Evolutionary conservation across 1,140 invertebrate species (phyloP), one percentile per base, ranked within the genome.

Genomic region (Platyscapa corneri): DNA sequence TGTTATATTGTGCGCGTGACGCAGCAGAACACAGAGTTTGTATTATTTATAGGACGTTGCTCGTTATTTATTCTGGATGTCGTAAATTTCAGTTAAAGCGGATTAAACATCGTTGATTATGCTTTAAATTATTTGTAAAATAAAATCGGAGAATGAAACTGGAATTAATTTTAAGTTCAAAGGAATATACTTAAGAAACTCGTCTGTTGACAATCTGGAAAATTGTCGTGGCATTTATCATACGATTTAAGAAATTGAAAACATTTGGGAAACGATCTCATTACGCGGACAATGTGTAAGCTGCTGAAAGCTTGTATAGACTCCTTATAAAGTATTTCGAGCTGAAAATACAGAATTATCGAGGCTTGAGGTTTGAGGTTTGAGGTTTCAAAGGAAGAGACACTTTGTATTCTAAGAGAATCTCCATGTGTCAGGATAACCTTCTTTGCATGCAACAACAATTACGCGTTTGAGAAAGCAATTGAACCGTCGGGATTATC

Each of bases 221-320:
- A 23, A 32, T 23, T 39, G 5, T 72, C 3, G 10, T 39, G 67
- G 0, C 23, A 72, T 72, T 72, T 27, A 39, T n/a, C 70, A 14
- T 32, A 34, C 2, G 32, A 30, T 30, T 67, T 16, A 0, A 5
- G 1, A 14, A 60, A 60, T 60, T 3, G 3, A 14, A 39, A 74
- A 42, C 20, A 6, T 23, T 14, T 16, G 3, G 70, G n/a, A 39
- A 42, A n/a, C 14, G 23, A 74, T 74, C 70, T 74, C 70, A 74
- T 74, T 74, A 74, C 20, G 27, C 23, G 20, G 37, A 74, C 37
- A 74, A 74, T 74, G n/a, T 27, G 23, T 74, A 74, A 74, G 39
- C 20, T 42, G 20, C 12, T 32, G 37, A 42, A 42, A 74, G 37
- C 70, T 74, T 74, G 37, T 74, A 42, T 0, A 23, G 70, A 20